Evolutionary conservation across 2,797 vertebrate genomes (phyloP).

Genomic region (Nasua narica): DNA sequence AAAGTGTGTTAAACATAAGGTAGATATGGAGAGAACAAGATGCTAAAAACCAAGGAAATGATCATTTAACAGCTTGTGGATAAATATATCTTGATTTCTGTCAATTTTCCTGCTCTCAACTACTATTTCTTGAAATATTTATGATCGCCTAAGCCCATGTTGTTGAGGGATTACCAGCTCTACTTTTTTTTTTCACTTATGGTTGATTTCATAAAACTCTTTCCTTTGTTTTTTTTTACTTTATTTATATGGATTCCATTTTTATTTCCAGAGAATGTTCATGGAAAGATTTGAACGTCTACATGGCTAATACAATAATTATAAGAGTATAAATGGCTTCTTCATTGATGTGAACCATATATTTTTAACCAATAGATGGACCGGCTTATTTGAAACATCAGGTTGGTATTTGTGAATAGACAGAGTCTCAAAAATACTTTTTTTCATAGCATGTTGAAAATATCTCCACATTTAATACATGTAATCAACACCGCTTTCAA

Average conservation of each 20-base stretch:
- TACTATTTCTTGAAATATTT: constrained; percentile 20
- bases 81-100: constrained; percentile 9
- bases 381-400: neutral
- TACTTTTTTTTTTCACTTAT: neutral
- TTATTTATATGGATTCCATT: neutral
- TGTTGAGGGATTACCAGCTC: neutral
- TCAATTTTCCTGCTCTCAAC: neutral
- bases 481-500: neutral
- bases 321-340: neutral
- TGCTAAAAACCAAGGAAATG: neutral
- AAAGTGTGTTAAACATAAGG: neutral
- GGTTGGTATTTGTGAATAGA: neutral
- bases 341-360: neutral
- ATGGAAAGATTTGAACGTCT: neutral
- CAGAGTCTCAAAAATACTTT: neutral
- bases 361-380: neutral
- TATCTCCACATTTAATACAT: neutral
- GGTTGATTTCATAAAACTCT: neutral
- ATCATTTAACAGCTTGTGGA: neutral
- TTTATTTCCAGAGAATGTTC: neutral
- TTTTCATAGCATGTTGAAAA: neutral
- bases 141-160: neutral
- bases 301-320: neutral
- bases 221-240: neutral
- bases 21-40: neutral